Conservation (phyloP, 2,113 vertebrate genomes). For the Nothocercus nigrocapillus region DNA sequence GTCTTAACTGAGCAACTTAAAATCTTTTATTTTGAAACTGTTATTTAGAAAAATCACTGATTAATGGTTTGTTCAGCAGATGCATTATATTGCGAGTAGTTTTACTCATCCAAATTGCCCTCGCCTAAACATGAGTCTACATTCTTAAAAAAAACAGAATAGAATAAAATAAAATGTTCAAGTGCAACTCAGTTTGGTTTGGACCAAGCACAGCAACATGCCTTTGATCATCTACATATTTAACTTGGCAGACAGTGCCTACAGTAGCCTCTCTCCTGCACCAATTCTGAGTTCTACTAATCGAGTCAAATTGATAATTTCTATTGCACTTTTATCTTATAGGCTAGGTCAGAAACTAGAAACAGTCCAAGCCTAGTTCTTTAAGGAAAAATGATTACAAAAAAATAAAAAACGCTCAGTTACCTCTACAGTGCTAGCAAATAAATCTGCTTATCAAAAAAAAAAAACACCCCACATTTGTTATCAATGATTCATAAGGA, state of each 20-base stretch:
- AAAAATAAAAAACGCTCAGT: not conserved
- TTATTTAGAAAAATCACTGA: not conserved
- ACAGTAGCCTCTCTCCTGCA: not conserved
- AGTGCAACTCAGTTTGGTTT: not conserved
- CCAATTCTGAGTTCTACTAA: not conserved
- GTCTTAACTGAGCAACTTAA: not conserved
- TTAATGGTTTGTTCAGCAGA: not conserved
- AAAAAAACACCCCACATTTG: not conserved
- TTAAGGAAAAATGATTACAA: not conserved
- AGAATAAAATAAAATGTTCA: not conserved
- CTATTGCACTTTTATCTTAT: not conserved
- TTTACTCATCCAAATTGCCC: not conserved
- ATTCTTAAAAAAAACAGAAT: not conserved
- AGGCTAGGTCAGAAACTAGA: not conserved
- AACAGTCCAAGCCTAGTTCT: not conserved
- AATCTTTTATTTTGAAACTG: not conserved
- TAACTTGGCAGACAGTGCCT: not conserved
- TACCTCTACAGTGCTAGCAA: not conserved
- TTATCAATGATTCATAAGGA: not conserved
- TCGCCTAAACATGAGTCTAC: not conserved
- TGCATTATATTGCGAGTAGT: not conserved
- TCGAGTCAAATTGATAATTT: fast-evolving
- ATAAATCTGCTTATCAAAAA: not conserved
- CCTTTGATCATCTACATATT: not conserved
- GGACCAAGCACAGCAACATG: not conserved